Evolutionary conservation across 2,888 invertebrate genomes (phyloP), one percentile per base, ranked within the genome.

Genomic region (Clunio marinus): DNA sequence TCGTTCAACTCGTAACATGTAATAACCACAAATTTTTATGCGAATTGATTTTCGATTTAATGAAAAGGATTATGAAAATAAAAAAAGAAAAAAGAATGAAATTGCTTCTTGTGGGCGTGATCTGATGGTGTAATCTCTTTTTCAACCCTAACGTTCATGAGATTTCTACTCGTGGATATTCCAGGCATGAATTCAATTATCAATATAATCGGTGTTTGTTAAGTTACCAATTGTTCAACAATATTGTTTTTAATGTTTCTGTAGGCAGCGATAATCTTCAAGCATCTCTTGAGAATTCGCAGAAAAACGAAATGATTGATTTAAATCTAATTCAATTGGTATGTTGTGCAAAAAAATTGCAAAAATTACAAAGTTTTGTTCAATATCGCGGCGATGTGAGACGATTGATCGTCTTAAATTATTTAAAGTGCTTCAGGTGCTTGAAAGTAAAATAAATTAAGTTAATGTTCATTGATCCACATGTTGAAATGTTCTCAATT

Each of bases 11-110:
- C 32, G 45, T 45, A 55, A 17, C 55, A 15, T 45, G 57, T 13
- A 57, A 57, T 57, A 57, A 57, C 57, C 57, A 57, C 57, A 57
- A 57, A 57, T 57, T 57, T 57, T 57, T 57, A 57, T 57, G 57
- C 25, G 57, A 57, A 57, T 57, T 57, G 57, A 57, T 57, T 57
- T 57, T 27, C 27, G 13, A 27, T 51, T 17, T 51, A 51, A 51
- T 51, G 51, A 27, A 57, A 57, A 27, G 57, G 57, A 57, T 57
- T 57, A 57, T 57, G 51, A 51, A 51, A 17, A 22, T n/a, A 22
- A 51, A 51, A 32, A 8, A 22, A n/a, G n/a, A n/a, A n/a, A n/a
- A n/a, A n/a, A n/a, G n/a, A n/a, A n/a, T n/a, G 3, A 51, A 51
- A 51, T 51, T 51, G 51, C 51, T 57, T 57, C 57, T 57, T 57